Conservation (phyloP, 2,113 vertebrate genomes). For the Camelus bactrianus region DNA sequence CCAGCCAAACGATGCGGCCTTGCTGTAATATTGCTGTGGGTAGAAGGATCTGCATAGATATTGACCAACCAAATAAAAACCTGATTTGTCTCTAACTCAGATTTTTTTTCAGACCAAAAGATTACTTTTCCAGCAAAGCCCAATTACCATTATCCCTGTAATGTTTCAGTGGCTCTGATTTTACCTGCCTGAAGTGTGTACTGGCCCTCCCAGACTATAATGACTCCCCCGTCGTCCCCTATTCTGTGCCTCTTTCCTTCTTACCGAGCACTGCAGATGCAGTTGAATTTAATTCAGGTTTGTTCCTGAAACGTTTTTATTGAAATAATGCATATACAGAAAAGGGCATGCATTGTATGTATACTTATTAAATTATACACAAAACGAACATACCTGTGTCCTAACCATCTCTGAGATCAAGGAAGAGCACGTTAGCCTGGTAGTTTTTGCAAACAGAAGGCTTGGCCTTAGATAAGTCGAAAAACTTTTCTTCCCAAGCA, state of each 20-base stretch:
- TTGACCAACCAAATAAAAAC: background rate
- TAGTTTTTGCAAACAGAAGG: background rate
- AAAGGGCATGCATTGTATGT: background rate
- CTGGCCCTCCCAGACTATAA: background rate
- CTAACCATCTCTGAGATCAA: background rate
- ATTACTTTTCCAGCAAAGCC: slow-evolving; percentile 55
- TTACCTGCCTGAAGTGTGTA: background rate
- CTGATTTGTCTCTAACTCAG: slow-evolving; percentile 10
- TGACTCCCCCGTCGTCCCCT: background rate
- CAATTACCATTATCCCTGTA: background rate
- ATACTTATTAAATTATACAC: background rate
- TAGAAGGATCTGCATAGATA: background rate
- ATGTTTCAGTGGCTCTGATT: background rate
- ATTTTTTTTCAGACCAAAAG: slow-evolving; percentile 8
- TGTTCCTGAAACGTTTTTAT: background rate
- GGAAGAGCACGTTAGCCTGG: background rate
- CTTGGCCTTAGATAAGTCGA: background rate
- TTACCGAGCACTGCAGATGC: background rate
- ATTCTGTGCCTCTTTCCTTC: background rate
- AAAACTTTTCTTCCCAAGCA: slow-evolving; percentile 41
- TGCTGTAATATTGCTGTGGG: background rate
- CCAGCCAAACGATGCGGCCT: background rate
- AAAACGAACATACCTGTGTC: background rate
- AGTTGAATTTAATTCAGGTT: background rate
- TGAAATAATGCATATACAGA: background rate